Evolutionary conservation across 1,140 invertebrate species (phyloP).

Genomic region (Pogonus chalceus): DNA sequence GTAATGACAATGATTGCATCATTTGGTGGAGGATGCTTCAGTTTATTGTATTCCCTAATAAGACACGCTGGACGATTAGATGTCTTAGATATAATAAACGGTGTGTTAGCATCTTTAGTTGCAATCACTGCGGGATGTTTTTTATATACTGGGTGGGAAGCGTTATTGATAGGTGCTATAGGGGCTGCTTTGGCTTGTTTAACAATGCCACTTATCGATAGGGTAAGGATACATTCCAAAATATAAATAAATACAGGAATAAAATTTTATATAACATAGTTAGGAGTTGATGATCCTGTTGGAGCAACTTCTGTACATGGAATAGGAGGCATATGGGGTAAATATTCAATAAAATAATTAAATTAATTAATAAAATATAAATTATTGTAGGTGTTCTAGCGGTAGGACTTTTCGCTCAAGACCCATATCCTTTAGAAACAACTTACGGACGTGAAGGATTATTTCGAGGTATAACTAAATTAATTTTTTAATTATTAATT

Average conservation of each 20-base stretch:
- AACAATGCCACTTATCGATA: constrained; percentile 63
- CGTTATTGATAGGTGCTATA: constrained; percentile 69
- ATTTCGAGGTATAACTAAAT: constrained; percentile 53
- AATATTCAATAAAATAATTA: constrained; percentile 9
- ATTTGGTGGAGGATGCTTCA: constrained; percentile 75
- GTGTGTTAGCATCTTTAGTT: constrained; percentile 76
- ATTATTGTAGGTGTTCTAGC: constrained; percentile 65
- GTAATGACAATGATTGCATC: constrained; percentile 83
- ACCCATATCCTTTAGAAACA: constrained; percentile 66
- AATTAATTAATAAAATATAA: constrained; percentile 10
- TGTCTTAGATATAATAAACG: constrained; percentile 80
- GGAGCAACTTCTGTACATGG: constrained; percentile 84
- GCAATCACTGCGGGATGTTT: constrained; percentile 88
- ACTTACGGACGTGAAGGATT: constrained; percentile 67
- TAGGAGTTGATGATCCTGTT: constrained; percentile 83
- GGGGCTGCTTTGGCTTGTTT: constrained; percentile 63
- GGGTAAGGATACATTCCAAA: constrained; percentile 24
- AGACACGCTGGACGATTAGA: constrained; percentile 64
- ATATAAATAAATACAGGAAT: not conserved
- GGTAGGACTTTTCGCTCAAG: constrained; percentile 82
- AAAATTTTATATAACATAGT: constrained; percentile 17
- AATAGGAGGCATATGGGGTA: constrained; percentile 57
- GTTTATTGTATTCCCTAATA: constrained; percentile 55
- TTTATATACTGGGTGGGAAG: constrained; percentile 74
- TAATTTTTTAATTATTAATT: constrained; percentile 1